Percentiles rank a stretch among this genome's conserved stretches.
Conservation (phyloP, 2,113 vertebrate genomes). For the Pseudopodoces humilis region DNA sequence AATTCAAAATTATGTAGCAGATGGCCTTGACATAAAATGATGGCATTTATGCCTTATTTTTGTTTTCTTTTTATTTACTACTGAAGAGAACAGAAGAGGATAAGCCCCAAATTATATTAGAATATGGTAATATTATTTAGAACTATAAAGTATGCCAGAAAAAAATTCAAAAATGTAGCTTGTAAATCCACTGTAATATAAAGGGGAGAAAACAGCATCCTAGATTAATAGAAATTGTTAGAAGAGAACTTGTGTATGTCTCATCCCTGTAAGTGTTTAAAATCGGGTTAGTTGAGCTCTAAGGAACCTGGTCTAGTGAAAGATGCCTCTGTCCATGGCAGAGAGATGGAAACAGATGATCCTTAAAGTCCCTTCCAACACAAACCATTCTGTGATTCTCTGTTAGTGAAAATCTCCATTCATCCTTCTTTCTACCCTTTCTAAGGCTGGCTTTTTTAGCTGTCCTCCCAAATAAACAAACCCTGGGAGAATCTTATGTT, state of each 20-base stretch:
- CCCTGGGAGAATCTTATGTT: background rate
- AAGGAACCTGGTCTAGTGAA: background rate
- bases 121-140: background rate
- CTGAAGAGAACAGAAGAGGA: background rate
- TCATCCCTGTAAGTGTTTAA: background rate
- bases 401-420: background rate
- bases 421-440: background rate
- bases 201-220: background rate
- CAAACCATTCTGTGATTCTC: background rate
- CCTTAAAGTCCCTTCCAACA: background rate
- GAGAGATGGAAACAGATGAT: background rate
- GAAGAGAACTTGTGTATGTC: background rate
- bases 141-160: background rate
- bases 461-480: background rate
- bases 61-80: background rate
- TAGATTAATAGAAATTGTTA: background rate
- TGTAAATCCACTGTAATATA: background rate
- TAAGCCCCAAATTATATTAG: background rate
- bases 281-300: background rate
- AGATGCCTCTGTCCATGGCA: background rate
- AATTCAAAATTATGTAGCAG: background rate
- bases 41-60: background rate
- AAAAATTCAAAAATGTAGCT: background rate
- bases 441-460: background rate
- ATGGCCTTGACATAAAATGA: background rate